These are phyloP conservation scores for Lepidostoma basale DNA, from an alignment of 1,140 invertebrate species.

Conservation along the genomic window DNA sequence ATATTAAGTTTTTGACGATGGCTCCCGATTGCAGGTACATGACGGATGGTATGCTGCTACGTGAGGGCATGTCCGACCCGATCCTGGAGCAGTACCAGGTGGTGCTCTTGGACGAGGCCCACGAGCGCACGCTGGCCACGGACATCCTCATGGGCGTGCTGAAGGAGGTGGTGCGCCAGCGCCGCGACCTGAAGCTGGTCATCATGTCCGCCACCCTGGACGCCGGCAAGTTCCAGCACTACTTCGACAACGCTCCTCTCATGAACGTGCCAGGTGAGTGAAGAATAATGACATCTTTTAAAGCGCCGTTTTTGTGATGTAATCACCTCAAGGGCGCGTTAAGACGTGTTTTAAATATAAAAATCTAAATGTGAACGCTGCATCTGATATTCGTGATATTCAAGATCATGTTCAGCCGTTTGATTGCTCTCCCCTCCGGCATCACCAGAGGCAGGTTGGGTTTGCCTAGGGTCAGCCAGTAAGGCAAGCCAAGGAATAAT, in stretches of 20 bases:
- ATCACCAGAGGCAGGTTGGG: too few species aligned
- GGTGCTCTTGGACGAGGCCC: slow-evolving; percentile 97
- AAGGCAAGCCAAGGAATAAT: too few species aligned
- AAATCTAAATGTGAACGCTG: too few species aligned
- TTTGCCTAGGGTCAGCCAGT: too few species aligned
- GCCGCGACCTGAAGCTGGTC: slow-evolving; percentile 94
- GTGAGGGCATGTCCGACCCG: slow-evolving; percentile 99
- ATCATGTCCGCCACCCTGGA: slow-evolving; percentile 99
- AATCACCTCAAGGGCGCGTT: too few species aligned
- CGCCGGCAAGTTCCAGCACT: slow-evolving; percentile 98
- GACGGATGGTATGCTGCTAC: slow-evolving; percentile 99
- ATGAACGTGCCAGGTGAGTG: slow-evolving; percentile 93
- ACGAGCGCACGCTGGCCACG: slow-evolving; percentile 97
- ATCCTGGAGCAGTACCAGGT: slow-evolving; percentile 96
- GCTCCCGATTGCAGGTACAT: slow-evolving; percentile 74
- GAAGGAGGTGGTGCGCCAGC: slow-evolving; percentile 96
- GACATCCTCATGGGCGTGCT: slow-evolving; percentile 99
- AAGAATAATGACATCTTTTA: neutral
- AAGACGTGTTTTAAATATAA: too few species aligned
- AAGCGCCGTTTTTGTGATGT: too few species aligned
- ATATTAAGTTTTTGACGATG: neutral
- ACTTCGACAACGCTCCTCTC: slow-evolving; percentile 97
- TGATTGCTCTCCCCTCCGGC: too few species aligned
- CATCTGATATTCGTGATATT: too few species aligned
- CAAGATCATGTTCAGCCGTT: too few species aligned